phyloP scores from a whole-genome alignment of 2,888 invertebrate genomes.

The Agriopis aurantiaria region DNA sequence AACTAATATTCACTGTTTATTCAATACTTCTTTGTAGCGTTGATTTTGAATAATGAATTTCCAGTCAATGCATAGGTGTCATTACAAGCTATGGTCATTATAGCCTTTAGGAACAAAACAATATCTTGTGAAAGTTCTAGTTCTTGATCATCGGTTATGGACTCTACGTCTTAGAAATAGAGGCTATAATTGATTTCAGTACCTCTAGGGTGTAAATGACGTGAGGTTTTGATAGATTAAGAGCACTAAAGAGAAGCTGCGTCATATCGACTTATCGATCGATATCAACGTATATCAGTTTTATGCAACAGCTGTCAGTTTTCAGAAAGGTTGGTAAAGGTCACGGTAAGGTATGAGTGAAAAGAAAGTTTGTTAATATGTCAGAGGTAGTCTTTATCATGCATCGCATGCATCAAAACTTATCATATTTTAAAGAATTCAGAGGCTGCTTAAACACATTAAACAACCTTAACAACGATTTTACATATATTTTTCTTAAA shows the following conservation, averaged over 20 bases:
- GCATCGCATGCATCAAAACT: background rate
- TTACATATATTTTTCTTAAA: background rate
- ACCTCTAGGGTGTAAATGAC: constrained; percentile 50
- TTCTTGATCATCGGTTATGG: constrained; percentile 33
- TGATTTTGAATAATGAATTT: constrained; percentile 43
- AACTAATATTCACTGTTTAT: constrained; percentile 27
- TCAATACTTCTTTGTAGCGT: constrained; percentile 29
- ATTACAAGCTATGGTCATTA: constrained; percentile 48
- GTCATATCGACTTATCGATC: constrained; percentile 55
- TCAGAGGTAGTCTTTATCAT: background rate
- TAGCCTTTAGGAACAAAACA: constrained; percentile 50
- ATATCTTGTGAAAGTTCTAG: constrained; percentile 58
- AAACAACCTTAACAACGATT: background rate
- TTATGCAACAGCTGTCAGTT: constrained; percentile 44
- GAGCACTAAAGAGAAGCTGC: constrained; percentile 52
- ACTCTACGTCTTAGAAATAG: constrained; percentile 19
- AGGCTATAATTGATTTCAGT: constrained; percentile 10
- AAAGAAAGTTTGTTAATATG: constrained; percentile 46
- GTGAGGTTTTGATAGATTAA: constrained; percentile 57
- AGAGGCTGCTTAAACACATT: background rate
- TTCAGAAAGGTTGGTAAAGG: constrained; percentile 40
- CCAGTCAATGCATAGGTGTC: constrained; percentile 47
- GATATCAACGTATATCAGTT: constrained; percentile 50
- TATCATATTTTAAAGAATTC: background rate
- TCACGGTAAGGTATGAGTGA: constrained; percentile 36